These are phyloP conservation scores for Sylvietta virens DNA, from an alignment of 2,113 vertebrate species.

Conservation along the genomic window DNA sequence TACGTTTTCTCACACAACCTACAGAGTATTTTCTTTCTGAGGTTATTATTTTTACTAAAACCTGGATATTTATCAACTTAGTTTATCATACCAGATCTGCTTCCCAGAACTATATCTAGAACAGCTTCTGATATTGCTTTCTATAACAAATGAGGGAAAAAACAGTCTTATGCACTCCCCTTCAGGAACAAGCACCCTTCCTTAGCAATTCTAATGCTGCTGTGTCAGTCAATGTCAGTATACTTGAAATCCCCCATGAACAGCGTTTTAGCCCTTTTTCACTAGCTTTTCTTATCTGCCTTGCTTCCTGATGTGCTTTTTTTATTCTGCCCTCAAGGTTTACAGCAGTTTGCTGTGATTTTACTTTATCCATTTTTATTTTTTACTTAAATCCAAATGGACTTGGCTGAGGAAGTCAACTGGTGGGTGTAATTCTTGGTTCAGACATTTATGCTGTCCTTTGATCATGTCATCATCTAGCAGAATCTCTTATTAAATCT, in stretches of 20 bases:
- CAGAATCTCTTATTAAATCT: conserved; percentile 38
- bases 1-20: background rate
- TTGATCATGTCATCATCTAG: background rate
- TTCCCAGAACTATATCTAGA: background rate
- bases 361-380: conserved; percentile 38
- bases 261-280: conserved; percentile 28
- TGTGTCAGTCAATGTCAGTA: conserved; percentile 49
- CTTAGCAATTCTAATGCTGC: conserved; percentile 44
- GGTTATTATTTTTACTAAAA: background rate
- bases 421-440: conserved; percentile 27
- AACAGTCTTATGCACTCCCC: background rate
- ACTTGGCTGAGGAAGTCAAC: background rate
- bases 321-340: conserved; percentile 53
- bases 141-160: background rate
- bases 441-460: conserved; percentile 3
- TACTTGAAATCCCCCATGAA: conserved; percentile 38
- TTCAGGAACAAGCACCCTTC: conserved; percentile 7
- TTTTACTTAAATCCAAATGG: conserved; percentile 44
- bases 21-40: background rate
- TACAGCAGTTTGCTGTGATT: conserved; percentile 49
- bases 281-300: conserved; percentile 36
- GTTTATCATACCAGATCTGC: background rate
- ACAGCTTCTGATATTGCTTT: conserved; percentile 10
- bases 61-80: background rate
- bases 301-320: conserved; percentile 40